Conservation (phyloP, 2,797 vertebrate genomes). For the Tympanoctomys barrerae region DNA sequence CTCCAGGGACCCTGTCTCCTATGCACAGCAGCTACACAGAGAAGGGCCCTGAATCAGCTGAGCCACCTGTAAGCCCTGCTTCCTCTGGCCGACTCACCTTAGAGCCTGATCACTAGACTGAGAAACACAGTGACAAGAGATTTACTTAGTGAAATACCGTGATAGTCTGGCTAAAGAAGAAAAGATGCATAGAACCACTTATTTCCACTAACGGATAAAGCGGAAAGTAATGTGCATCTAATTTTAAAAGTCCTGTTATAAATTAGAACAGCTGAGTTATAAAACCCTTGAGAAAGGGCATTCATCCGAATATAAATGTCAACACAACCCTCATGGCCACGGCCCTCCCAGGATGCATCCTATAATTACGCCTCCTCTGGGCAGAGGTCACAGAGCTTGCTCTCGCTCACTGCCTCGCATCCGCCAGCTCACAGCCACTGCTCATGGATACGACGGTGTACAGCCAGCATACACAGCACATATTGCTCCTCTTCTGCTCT, state of each 20-base stretch:
- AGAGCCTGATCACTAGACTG: neutral
- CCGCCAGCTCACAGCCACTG: neutral
- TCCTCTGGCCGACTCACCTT: neutral
- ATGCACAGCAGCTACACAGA: neutral
- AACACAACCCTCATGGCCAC: neutral
- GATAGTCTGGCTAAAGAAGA: neutral
- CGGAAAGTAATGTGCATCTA: conserved; percentile 37
- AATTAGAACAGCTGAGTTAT: conserved; percentile 43
- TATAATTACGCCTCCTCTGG: neutral
- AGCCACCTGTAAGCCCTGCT: neutral
- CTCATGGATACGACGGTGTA: neutral
- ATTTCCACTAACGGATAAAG: neutral
- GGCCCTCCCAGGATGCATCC: rapidly evolving
- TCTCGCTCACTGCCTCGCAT: neutral
- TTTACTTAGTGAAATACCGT: neutral
- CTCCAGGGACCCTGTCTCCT: neutral
- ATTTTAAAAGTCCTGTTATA: conserved; percentile 49
- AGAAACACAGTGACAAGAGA: neutral
- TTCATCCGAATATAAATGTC: neutral
- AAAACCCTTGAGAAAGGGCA: neutral
- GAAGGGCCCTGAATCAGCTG: neutral
- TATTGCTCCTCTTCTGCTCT: neutral
- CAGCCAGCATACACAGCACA: neutral
- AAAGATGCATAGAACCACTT: neutral
- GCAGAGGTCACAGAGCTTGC: rapidly evolving